Evolutionary conservation across 1,140 invertebrate genomes (phyloP).

Genomic region (Drosophila seguyi): DNA sequence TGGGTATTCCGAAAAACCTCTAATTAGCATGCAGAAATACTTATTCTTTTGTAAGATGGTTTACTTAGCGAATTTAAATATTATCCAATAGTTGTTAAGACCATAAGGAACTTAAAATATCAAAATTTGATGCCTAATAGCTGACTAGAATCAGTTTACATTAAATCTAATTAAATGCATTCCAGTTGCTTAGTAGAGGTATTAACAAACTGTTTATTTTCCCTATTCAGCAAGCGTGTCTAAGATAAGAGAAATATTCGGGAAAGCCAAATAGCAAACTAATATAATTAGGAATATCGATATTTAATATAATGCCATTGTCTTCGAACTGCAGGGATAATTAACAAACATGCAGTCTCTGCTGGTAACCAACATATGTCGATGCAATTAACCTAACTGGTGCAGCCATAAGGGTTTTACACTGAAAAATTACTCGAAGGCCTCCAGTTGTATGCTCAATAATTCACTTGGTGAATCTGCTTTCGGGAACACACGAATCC

Average conservation of each 20-base stretch:
- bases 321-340: constrained; percentile 3
- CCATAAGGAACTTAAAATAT: not conserved
- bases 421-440: not conserved
- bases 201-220: not conserved
- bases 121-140: not conserved
- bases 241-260: too few relatives aligned
- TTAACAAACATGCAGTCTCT: not conserved
- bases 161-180: not conserved
- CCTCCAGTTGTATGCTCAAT: not conserved
- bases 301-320: not conserved
- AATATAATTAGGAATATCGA: constrained; percentile 1
- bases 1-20: constrained; percentile 7
- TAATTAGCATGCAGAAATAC: too few relatives aligned
- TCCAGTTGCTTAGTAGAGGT: not conserved
- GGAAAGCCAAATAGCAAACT: not conserved
- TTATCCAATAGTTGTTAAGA: too few relatives aligned
- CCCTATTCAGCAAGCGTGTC: not conserved
- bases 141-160: not conserved
- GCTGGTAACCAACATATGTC: constrained; percentile 5
- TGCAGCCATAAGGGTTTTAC: not conserved
- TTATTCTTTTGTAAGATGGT: not conserved
- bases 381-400: not conserved
- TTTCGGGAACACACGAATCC: constrained; percentile 12
- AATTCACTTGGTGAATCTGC: constrained; percentile 10
- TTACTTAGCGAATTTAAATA: not conserved